A percentile compares a stretch with the other conserved stretches of the same genome.
Evolutionary conservation across 2,888 invertebrate genomes (phyloP).

Genomic region (Hydropsyche betteni): DNA sequence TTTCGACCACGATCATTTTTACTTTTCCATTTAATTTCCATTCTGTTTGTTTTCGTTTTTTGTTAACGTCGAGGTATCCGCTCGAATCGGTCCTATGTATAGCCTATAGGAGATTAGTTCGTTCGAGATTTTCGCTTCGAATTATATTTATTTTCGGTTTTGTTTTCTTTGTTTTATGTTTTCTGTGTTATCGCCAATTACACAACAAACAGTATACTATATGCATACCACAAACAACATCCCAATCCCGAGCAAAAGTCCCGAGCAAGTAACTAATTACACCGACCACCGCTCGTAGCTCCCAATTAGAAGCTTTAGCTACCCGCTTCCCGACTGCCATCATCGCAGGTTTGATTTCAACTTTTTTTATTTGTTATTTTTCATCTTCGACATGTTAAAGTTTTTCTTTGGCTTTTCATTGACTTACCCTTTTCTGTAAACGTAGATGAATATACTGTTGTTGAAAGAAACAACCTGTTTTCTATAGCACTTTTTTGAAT

Average conservation of each 20-base stretch:
- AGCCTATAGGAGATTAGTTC: too few species aligned
- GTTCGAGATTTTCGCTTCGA: too few species aligned
- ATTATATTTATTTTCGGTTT: too few species aligned
- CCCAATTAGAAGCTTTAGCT: slow-evolving; percentile 50
- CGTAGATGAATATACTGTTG: slow-evolving; percentile 1
- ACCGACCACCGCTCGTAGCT: slow-evolving; percentile 39
- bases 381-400: slow-evolving; percentile 38
- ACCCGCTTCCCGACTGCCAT: slow-evolving; percentile 50
- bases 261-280: slow-evolving; percentile 13
- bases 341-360: slow-evolving; percentile 50
- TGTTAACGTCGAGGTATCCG: too few species aligned
- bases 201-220: too few species aligned
- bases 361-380: slow-evolving; percentile 42
- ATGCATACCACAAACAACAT: slow-evolving; percentile 7
- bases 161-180: too few species aligned
- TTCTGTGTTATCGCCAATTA: too few species aligned
- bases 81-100: too few species aligned
- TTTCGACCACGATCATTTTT: too few species aligned
- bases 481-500: slow-evolving; percentile 18
- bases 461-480: background rate
- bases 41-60: too few species aligned
- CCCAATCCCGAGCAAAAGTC: slow-evolving; percentile 8
- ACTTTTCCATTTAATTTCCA: too few species aligned
- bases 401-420: slow-evolving; percentile 31
- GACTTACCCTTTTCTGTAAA: background rate